Conservation (phyloP, 1,140 invertebrate genomes). For the Belonocnema kinseyi region DNA sequence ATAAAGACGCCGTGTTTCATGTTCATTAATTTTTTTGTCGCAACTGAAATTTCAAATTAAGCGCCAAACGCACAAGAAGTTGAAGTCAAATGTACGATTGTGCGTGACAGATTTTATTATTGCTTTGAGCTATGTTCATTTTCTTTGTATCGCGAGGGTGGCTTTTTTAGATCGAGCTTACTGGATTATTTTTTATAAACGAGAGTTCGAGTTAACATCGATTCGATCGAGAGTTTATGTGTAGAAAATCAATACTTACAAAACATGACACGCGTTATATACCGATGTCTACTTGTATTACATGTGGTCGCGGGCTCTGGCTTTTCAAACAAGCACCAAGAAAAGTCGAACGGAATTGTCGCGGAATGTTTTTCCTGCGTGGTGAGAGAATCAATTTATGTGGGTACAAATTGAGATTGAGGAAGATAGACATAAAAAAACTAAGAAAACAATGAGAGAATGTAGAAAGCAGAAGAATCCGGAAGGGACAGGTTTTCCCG, state of each 20-base stretch:
- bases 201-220: conserved; percentile 61
- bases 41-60: conserved; percentile 1
- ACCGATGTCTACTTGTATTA: conserved; percentile 32
- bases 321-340: neutral
- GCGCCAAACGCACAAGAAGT: neutral
- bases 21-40: neutral
- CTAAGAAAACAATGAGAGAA: neutral
- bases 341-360: conserved; percentile 39
- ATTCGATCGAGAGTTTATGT: conserved; percentile 62
- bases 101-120: neutral
- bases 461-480: conserved; percentile 40
- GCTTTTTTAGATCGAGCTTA: conserved; percentile 19
- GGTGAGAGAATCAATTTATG: conserved; percentile 4
- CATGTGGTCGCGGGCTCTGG: neutral
- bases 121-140: too few species aligned
- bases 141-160: neutral
- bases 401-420: conserved; percentile 1
- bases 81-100: neutral
- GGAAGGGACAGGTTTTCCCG: conserved; percentile 60
- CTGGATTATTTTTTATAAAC: too few species aligned
- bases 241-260: conserved; percentile 72
- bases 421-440: neutral
- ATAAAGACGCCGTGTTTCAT: neutral
- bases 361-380: conserved; percentile 32
- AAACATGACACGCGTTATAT: conserved; percentile 46